Percentiles rank a stretch among this genome's conserved stretches.
phyloP scores from a whole-genome alignment of 2,888 invertebrate genomes.

The Drosophila kambysellisi region DNA sequence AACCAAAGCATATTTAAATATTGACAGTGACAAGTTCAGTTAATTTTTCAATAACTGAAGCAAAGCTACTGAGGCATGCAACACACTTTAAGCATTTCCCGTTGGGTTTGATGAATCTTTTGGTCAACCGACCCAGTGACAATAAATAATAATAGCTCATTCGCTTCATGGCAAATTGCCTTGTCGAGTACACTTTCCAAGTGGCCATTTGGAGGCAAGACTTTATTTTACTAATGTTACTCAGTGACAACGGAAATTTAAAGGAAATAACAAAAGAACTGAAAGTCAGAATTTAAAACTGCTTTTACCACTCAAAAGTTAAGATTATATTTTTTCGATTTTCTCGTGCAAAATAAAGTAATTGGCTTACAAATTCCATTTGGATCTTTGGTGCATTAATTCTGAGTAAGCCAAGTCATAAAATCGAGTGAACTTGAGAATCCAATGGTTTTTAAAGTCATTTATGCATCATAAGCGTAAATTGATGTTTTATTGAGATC shows the following conservation, averaged over 20 bases:
- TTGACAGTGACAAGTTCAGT: not conserved
- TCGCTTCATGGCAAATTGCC: conserved; percentile 17
- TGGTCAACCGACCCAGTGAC: not conserved
- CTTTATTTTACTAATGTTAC: not conserved
- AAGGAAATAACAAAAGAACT: not conserved
- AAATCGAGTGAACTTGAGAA: too few relatives aligned
- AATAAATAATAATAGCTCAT: conserved; percentile 64
- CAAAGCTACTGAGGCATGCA: not conserved
- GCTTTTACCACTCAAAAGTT: not conserved
- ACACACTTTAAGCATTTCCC: not conserved
- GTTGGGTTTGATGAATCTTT: not conserved
- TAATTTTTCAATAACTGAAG: not conserved
- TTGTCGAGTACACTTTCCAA: not conserved
- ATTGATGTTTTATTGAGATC: not conserved
- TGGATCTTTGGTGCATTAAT: not conserved
- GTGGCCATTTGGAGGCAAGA: not conserved
- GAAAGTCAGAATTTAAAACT: not conserved
- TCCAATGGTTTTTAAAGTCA: not conserved
- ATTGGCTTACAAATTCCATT: not conserved
- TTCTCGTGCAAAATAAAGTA: not conserved
- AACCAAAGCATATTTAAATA: not conserved
- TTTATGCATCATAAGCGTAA: rapidly evolving
- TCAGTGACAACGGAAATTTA: not conserved
- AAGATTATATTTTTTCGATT: not conserved
- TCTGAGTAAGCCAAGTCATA: not conserved